Base-by-base conservation (phyloP, 1,140 invertebrate genomes). In the Sipha flava region DNA sequence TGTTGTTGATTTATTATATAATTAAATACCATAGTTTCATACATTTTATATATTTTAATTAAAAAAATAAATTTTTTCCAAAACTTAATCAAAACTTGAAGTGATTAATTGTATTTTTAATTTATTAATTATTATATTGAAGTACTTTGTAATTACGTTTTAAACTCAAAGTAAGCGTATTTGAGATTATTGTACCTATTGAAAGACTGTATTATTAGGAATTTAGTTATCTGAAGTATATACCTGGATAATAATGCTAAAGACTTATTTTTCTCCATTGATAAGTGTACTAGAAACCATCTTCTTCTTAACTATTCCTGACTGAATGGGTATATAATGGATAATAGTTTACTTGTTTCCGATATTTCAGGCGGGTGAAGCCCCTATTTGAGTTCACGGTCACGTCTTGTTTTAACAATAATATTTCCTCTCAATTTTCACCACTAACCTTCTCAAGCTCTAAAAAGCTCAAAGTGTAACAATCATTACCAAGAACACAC, bases 321-420 rank as follows among this genome's bases (percentile, higher is more conserved):
- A 31, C 23, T 12, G 43, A 26, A 12, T 45, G 23, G 12, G 4
- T 47, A 6, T n/a, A n/a, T n/a, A n/a, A n/a, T n/a, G n/a, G n/a
- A n/a, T n/a, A 2, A 26, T 72, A n/a, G 62, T 34, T 64, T 40
- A 14, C n/a, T n/a, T 18, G 29, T 40, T 72, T 31, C 21, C 21
- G 7, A 72, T 49, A 72, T 47, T 10, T 49, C 37, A 6, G 37
- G 18, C 37, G 16, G 37, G 18, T 54, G 29, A 54, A 75, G 18
- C 70, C 47, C 47, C 37, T 23, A 37, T 75, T 75, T 37, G 18
- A 29, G 47, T 75, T 54, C 47, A 21, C 29, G 47, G 70, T 52
- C 70, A 75, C 70, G 70, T 75, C 18, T 54, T n/a, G 29, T 75
- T 37, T 37, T 54, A 34, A 75, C 29, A 75, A 75, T 54, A 75